Evolutionary conservation across 2,113 vertebrate species (phyloP).

Genomic region (Trinectes maculatus): DNA sequence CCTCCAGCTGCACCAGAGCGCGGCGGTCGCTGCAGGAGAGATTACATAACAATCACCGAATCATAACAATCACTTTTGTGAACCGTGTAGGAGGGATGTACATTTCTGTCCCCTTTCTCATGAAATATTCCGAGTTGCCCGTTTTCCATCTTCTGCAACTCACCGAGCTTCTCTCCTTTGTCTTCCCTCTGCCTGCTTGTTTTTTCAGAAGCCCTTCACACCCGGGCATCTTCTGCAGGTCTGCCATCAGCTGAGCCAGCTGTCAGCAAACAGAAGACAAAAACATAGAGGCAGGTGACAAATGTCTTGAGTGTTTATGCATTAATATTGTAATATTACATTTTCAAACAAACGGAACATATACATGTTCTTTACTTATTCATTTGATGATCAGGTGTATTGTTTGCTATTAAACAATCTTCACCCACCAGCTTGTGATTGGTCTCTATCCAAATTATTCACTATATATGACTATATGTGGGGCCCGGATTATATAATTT

Average conservation of each 20-base stretch:
- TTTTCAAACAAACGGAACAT: too few species aligned
- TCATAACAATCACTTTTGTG: too few species aligned
- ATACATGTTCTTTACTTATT: neutral
- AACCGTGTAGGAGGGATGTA: too few species aligned
- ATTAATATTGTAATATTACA: too few species aligned
- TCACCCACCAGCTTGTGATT: too few species aligned
- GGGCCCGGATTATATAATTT: too few species aligned
- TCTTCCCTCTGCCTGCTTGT: conserved; percentile 37
- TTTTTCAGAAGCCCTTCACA: conserved; percentile 56
- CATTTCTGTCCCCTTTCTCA: too few species aligned
- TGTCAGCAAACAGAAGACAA: conserved; percentile 30
- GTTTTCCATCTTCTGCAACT: conserved; percentile 26
- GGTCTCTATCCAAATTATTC: too few species aligned
- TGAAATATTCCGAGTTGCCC: neutral
- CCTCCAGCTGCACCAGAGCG: conserved; percentile 20
- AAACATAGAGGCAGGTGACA: neutral
- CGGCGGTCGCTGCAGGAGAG: conserved; percentile 43
- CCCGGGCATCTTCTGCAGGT: conserved; percentile 80
- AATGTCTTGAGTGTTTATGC: neutral
- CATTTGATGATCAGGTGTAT: too few species aligned
- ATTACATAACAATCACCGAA: neutral
- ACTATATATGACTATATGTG: too few species aligned
- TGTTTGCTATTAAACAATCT: too few species aligned
- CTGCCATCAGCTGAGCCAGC: conserved; percentile 83
- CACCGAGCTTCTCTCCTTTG: conserved; percentile 55